Conservation (phyloP, 2,113 vertebrate species). For the Electrona antarctica region DNA sequence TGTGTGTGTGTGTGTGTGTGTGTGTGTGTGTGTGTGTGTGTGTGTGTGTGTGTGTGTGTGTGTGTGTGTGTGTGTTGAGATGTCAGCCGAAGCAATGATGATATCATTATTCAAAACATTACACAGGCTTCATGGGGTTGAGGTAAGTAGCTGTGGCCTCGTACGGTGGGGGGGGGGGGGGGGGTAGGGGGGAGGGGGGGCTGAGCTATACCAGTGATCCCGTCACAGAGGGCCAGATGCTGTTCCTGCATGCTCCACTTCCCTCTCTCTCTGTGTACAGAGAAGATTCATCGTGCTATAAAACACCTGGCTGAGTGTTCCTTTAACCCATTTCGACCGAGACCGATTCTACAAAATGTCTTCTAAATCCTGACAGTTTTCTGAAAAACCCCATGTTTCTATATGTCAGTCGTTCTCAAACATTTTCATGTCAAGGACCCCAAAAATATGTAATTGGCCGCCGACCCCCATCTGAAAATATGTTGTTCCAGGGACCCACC, state of each 20-base stretch:
- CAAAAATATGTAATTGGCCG: no score
- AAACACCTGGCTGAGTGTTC: no score
- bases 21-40: background rate
- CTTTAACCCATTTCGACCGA: no score
- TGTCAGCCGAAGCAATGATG: conserved; percentile 62
- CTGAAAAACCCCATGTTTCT: no score
- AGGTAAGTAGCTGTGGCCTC: conserved; percentile 11
- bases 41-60: no score
- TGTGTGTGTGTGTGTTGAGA: background rate
- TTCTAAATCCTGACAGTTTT: no score
- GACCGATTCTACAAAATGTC: no score
- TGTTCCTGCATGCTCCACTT: conserved; percentile 63
- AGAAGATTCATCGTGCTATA: conserved; percentile 39
- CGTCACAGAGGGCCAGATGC: conserved; percentile 65
- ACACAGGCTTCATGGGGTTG: conserved; percentile 44
- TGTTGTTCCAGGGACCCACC: no score
- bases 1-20: background rate
- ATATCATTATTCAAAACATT: conserved; percentile 67
- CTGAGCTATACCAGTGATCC: conserved; percentile 43
- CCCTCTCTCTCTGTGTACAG: conserved; percentile 45
- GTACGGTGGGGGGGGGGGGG: conserved; percentile 27
- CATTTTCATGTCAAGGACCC: no score
- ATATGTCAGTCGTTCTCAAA: no score
- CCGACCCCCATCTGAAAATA: no score
- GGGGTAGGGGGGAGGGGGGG: background rate